Evolutionary conservation across 2,888 invertebrate species (phyloP).

Genomic region (Achlya flavicornis): DNA sequence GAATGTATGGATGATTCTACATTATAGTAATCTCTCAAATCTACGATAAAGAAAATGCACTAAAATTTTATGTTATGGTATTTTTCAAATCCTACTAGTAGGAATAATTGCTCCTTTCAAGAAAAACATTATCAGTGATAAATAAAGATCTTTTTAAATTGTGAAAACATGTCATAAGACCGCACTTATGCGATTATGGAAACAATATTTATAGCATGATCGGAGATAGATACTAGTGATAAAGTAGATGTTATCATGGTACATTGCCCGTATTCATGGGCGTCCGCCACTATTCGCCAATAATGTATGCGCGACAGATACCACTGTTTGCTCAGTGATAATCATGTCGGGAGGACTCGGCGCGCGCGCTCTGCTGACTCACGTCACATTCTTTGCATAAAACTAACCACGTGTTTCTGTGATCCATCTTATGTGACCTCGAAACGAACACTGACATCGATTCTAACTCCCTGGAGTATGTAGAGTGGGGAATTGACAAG

Average conservation of each 20-base stretch:
- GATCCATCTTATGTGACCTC: conserved; percentile 15
- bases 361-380: conserved; percentile 50
- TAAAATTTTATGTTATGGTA: not conserved
- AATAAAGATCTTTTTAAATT: not conserved
- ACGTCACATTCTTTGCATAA: conserved; percentile 45
- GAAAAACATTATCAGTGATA: not conserved
- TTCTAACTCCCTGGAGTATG: conserved; percentile 30
- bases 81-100: no score
- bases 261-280: conserved; percentile 51
- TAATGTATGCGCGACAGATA: conserved; percentile 65
- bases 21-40: no score
- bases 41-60: not conserved
- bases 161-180: not conserved
- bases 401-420: conserved; percentile 52
- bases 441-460: conserved; percentile 16
- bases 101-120: not conserved
- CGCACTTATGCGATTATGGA: no score
- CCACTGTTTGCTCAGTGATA: conserved; percentile 73
- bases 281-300: conserved; percentile 50
- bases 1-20: not conserved
- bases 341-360: conserved; percentile 52
- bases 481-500: conserved; percentile 39
- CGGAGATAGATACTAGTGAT: conserved; percentile 25
- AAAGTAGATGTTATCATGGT: conserved; percentile 50
- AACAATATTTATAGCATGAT: not conserved